Conservation (phyloP, 2,888 invertebrate species). For the Eristalis tenax region DNA sequence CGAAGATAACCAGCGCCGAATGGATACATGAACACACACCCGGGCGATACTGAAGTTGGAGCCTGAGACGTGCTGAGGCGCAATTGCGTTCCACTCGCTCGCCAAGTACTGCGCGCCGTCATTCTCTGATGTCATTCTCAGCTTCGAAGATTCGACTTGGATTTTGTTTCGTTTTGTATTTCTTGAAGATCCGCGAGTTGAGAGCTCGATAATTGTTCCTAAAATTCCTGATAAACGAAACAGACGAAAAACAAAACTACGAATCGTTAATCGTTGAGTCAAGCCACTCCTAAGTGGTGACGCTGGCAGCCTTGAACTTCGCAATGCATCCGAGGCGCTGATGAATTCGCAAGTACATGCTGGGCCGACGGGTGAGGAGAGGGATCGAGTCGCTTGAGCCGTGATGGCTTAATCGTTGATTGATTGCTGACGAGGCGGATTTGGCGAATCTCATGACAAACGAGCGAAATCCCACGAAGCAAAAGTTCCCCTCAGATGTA, state of each 20-base stretch:
- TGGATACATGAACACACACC: conserved; percentile 27
- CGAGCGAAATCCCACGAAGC: background rate
- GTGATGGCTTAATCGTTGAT: conserved; percentile 21
- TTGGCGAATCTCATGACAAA: background rate
- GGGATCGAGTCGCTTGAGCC: background rate
- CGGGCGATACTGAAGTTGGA: background rate
- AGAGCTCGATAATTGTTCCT: conserved; percentile 49
- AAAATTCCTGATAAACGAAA: conserved; percentile 15
- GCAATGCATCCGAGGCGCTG: conserved; percentile 45
- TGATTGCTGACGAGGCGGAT: background rate
- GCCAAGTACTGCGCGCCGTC: background rate
- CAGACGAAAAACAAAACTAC: conserved; percentile 3
- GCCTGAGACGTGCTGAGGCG: conserved; percentile 29
- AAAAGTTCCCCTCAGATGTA: background rate
- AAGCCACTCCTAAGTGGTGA: conserved; percentile 17
- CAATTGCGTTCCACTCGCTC: conserved; percentile 6
- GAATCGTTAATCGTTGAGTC: background rate
- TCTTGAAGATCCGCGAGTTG: conserved; percentile 36
- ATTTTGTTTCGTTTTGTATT: background rate
- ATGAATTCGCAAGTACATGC: conserved; percentile 37
- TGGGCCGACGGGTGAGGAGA: too few relatives aligned
- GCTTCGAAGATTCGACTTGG: conserved; percentile 18
- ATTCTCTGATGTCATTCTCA: conserved; percentile 60
- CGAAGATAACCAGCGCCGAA: conserved; percentile 7
- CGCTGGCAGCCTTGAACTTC: conserved; percentile 56